Evolutionary conservation across 2,888 invertebrate species (phyloP).

Genomic region (Teleogryllus oceanicus): DNA sequence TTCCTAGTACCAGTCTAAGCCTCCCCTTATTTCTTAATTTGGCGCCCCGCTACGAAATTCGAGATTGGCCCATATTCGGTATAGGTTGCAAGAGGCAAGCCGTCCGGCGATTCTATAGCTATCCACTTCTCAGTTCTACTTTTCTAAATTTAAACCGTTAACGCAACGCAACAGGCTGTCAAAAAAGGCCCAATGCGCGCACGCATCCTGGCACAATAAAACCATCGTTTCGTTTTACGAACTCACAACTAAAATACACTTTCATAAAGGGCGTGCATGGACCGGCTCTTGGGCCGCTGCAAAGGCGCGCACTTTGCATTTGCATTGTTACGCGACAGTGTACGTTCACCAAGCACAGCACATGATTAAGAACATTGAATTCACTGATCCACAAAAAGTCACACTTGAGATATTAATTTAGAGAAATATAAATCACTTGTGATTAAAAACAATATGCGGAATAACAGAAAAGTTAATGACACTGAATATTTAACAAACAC

Average conservation of each 20-base stretch:
- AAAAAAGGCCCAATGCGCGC: constrained; percentile 12
- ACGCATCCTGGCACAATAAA: neutral
- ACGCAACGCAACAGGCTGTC: constrained; percentile 24
- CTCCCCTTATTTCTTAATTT: constrained; percentile 54
- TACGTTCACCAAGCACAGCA: neutral
- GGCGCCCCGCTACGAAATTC: constrained; percentile 59
- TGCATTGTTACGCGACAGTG: too few species aligned
- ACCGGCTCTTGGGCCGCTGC: neutral
- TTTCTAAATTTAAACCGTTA: constrained; percentile 36
- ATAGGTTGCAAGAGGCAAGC: constrained; percentile 37
- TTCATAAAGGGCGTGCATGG: neutral
- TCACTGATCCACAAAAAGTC: too few species aligned
- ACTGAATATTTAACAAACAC: neutral
- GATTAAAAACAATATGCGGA: too few species aligned
- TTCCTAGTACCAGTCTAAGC: constrained; percentile 29
- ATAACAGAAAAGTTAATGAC: neutral
- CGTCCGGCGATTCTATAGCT: constrained; percentile 25
- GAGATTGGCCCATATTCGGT: constrained; percentile 67
- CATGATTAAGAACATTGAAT: neutral
- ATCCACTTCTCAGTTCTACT: constrained; percentile 29
- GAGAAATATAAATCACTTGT: too few species aligned
- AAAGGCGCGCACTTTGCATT: neutral
- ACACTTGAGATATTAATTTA: too few species aligned
- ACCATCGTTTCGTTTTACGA: neutral
- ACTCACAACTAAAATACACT: neutral